phyloP scores from a whole-genome alignment of 23 tunicate species.

The Oikopleura dioica region DNA sequence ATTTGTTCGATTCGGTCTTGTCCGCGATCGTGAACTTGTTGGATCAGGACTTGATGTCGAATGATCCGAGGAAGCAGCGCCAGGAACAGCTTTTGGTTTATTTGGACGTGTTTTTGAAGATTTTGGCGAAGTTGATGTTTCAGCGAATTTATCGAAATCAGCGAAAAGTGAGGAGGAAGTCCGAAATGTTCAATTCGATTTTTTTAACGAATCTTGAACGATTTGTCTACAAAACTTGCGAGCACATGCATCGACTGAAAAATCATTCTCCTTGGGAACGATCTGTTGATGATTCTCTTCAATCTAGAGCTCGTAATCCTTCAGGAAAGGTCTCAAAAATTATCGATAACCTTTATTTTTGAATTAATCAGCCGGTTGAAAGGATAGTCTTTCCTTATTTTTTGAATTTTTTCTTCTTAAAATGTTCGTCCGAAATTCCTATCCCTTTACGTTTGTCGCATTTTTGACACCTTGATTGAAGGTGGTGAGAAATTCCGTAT shows the following conservation, averaged over 20 bases:
- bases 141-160: background rate
- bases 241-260: background rate
- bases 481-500: too few species aligned
- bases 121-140: background rate
- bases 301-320: too few species aligned
- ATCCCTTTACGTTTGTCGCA: too few species aligned
- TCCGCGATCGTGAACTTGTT: background rate
- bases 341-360: too few species aligned
- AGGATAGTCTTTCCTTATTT: too few species aligned
- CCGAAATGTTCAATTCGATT: background rate
- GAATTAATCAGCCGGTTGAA: too few species aligned
- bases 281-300: background rate
- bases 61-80: background rate
- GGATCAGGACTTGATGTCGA: slow-evolving; percentile 4
- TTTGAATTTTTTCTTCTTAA: too few species aligned
- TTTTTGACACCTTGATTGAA: too few species aligned
- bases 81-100: background rate
- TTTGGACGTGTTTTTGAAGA: background rate
- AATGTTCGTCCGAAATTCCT: too few species aligned
- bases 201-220: slow-evolving; percentile 5
- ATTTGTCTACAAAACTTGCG: background rate
- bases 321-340: too few species aligned
- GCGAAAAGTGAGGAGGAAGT: background rate
- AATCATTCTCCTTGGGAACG: background rate
- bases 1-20: background rate